Evolutionary conservation across 1,140 invertebrate genomes (phyloP), one percentile per base, ranked within the genome.

Genomic region (Conus ventricosus): DNA sequence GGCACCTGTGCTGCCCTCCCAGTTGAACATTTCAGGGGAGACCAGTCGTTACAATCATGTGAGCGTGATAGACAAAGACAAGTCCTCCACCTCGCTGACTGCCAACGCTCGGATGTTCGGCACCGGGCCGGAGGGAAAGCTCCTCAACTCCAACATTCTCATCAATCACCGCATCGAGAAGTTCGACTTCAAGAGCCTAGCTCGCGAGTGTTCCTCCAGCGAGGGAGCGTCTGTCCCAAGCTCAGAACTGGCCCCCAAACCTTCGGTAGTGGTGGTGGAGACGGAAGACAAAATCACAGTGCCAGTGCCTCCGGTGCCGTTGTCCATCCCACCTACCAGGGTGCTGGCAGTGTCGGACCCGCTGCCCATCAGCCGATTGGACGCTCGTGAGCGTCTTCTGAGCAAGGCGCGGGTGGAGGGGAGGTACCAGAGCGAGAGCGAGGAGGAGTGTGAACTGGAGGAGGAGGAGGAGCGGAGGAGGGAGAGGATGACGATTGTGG

Each of bases 351-450:
- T 76, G 17, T 11, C 25, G 7, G n/a, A 20, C 20, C 20, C 54
- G 39, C 63, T 27, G 84, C 89, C 90, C 20, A 86, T 90, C 7
- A 93, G 93, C 90, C 90, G 92, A 81, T 88, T 93, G 27, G 93
- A 94, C 71, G 89, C 92, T 60, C 91, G 92, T 54, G 93, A 93
- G 85, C 51, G 88, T 80, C 89, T 89, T 57, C 88, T 92, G 76
- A 88, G 83, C 57, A 88, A 91, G 82, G 84, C 91, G 57, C 87
- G 92, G 17, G 63, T 76, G 13, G 88, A 89, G 10, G 91, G 90
- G 4, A 86, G 80, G 20, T 91, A 92, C 71, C 91, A 89, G 71
- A 92, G 92, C 88, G 94, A 94, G 85, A 92, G 89, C 63, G 92
- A 93, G 54, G 91, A 90, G 78, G 92, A 92, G 51, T 89, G 88